Conservation (phyloP, 2,888 invertebrate genomes). For the Rhamphomyia laevipes region DNA sequence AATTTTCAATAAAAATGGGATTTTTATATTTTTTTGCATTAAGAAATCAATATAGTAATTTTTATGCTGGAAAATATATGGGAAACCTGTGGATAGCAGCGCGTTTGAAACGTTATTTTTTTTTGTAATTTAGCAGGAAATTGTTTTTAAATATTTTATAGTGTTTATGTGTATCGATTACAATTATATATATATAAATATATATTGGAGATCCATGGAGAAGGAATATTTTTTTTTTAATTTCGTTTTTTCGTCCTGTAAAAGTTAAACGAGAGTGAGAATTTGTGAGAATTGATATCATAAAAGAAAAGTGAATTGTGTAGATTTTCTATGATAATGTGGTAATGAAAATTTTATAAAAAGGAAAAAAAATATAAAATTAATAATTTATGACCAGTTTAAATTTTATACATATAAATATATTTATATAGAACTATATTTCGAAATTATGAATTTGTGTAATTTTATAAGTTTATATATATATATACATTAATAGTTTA, state of each 20-base stretch:
- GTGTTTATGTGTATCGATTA: background rate
- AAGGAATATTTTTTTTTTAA: constrained; percentile 1
- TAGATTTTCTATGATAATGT: constrained; percentile 21
- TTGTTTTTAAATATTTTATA: too few species aligned
- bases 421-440: too few species aligned
- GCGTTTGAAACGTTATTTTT: background rate
- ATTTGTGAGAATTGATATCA: constrained; percentile 19
- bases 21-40: constrained; percentile 1
- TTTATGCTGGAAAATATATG: background rate
- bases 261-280: constrained; percentile 16
- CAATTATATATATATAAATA: constrained; percentile 3
- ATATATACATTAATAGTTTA: background rate
- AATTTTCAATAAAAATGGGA: background rate
- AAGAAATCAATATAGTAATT: constrained; percentile 1
- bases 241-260: constrained; percentile 8
- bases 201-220: background rate
- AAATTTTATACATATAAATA: too few species aligned
- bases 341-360: constrained; percentile 22
- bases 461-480: background rate
- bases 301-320: constrained; percentile 20
- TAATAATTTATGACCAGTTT: too few species aligned
- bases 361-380: constrained; percentile 9
- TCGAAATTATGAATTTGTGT: too few species aligned
- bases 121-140: too few species aligned
- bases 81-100: constrained; percentile 1